These are phyloP conservation scores for Portunus trituberculatus DNA, from an alignment of 1,140 invertebrate genomes.

Conservation along the genomic window DNA sequence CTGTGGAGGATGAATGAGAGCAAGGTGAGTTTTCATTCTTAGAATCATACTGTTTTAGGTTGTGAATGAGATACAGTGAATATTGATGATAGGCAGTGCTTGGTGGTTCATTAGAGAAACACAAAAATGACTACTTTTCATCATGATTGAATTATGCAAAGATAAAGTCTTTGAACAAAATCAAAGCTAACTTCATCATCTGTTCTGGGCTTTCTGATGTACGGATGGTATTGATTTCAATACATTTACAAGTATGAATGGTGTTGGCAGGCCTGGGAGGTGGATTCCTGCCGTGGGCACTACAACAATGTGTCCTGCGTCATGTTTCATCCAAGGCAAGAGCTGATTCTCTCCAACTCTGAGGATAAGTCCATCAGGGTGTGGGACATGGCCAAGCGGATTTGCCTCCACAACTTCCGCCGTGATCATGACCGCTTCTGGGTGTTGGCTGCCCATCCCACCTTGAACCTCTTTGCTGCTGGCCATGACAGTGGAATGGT, in stretches of 20 bases:
- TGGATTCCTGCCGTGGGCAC: conserved; percentile 98
- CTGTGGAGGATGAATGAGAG: conserved; percentile 99
- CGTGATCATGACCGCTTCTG: conserved; percentile 97
- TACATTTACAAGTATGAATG: neutral
- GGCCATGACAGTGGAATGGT: conserved; percentile 98
- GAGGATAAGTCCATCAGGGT: conserved; percentile 99
- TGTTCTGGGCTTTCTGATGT: neutral
- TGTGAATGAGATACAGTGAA: too few species aligned
- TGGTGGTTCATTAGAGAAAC: too few species aligned
- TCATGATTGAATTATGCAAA: too few species aligned
- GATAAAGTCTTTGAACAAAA: too few species aligned
- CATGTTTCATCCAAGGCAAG: conserved; percentile 97
- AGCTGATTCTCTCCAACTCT: conserved; percentile 95
- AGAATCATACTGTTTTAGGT: neutral
- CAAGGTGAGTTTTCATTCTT: conserved; percentile 83
- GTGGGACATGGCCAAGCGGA: conserved; percentile 99
- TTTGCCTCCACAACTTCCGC: conserved; percentile 97
- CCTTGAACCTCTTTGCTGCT: conserved; percentile 87
- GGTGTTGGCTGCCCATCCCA: conserved; percentile 94
- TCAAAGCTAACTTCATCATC: too few species aligned
- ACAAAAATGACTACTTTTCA: too few species aligned
- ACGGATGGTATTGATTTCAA: neutral
- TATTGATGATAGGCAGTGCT: too few species aligned
- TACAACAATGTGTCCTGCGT: conserved; percentile 99
- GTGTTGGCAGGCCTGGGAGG: conserved; percentile 93